Evolutionary conservation across 2,113 vertebrate genomes (phyloP).

Genomic region (Tinamus guttatus): DNA sequence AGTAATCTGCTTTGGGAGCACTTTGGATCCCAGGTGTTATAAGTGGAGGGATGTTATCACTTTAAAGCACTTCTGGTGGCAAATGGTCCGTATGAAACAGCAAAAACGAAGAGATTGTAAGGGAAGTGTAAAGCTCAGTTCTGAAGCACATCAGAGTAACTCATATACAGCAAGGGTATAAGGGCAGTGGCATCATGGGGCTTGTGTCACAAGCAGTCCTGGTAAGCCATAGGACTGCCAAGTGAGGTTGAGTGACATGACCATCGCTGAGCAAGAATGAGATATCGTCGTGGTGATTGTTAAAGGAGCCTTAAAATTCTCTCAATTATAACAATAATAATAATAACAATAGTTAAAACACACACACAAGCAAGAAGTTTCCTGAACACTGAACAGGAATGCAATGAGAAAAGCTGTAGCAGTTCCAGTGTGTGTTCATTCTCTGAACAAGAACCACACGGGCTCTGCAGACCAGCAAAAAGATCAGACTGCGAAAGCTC

Average conservation of each 20-base stretch:
- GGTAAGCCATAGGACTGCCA: background rate
- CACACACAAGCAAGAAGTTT: background rate
- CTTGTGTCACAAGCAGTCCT: background rate
- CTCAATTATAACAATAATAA: background rate
- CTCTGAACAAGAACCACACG: background rate
- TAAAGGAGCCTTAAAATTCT: background rate
- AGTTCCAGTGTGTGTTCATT: background rate
- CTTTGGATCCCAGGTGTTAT: background rate
- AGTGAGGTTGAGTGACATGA: background rate
- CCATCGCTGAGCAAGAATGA: background rate
- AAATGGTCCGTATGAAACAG: background rate
- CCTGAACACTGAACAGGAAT: background rate
- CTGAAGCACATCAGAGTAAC: background rate
- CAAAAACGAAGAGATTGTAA: background rate
- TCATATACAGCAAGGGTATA: background rate
- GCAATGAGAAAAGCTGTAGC: background rate
- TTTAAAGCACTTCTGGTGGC: constrained; percentile 11
- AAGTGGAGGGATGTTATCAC: constrained; percentile 7
- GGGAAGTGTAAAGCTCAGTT: background rate
- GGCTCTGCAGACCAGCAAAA: background rate
- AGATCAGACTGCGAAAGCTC: background rate
- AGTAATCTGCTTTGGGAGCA: constrained; percentile 17
- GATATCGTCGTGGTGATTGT: background rate
- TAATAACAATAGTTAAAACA: background rate
- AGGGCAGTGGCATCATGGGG: background rate